Evolutionary conservation across 2,113 vertebrate genomes (phyloP), one percentile per base, ranked within the genome.

Genomic region (Antigone vipio): DNA sequence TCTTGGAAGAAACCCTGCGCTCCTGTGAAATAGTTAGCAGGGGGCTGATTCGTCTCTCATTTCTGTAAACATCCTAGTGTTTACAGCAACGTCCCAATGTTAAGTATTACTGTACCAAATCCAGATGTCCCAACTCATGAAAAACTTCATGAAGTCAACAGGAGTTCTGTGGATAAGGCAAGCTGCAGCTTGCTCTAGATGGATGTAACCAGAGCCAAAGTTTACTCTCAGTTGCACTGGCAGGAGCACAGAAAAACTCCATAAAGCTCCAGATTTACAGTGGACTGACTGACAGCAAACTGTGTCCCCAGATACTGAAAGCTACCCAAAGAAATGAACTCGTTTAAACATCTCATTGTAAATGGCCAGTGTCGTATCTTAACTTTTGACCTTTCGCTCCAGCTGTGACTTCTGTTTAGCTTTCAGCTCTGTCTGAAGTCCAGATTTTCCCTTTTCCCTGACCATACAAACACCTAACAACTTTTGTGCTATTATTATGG

Each of bases 1-100:
- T 95, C 95, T 83, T 88, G 78, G 93, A 94, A 95, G 93, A 95
- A 97, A 95, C 82, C 21, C 55, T 92, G 94, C 24, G 55, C 95
- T 94, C 75, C 85, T 4, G 5, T 83, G 71, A 85, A 94, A 92
- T 59, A 76, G n/a, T 88, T 73, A 88, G 63, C 59, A 79, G 85
- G 27, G 38, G 50, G 32, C 81, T 79, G 71, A 94, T 73, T 89
- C 8, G 0, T 92, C 85, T 94, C 90, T 71, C 26, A 47, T 93
- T 93, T 95, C 93, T 93, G 82, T 95, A 92, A 95, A 95, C 75
- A 93, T 47, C 49, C n/a, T 19, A 80, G 23, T 93, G 88, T 96
- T 94, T 94, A 96, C 88, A 94, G 76, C 92, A 93, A 92, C 63
- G 77, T 92, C 85, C 60, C 76, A 56, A 72, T 12, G 56, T 81